A percentile compares a stretch with the other conserved stretches of the same genome.
phyloP scores from a whole-genome alignment of 2,113 vertebrate species.

The Hypocryptadius cinnamomeus region DNA sequence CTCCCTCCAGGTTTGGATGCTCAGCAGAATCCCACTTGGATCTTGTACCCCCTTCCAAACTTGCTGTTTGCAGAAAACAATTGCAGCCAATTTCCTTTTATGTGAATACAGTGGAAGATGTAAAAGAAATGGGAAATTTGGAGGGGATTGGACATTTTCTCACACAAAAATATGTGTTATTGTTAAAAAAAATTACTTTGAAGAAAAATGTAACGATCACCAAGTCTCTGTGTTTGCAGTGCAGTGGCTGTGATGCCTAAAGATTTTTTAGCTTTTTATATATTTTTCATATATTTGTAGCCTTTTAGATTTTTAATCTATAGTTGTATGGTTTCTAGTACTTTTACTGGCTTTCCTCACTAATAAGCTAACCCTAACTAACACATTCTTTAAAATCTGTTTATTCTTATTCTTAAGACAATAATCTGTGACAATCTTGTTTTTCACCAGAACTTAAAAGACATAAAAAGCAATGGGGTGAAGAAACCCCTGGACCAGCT shows the following conservation, averaged over 20 bases:
- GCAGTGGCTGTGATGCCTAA: neutral
- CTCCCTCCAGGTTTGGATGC: neutral
- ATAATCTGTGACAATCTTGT: neutral
- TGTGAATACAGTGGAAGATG: neutral
- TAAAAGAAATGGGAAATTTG: neutral
- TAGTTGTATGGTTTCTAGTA: neutral
- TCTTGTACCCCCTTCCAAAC: neutral
- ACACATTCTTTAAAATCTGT: neutral
- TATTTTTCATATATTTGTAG: neutral
- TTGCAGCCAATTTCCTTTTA: neutral
- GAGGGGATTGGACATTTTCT: neutral
- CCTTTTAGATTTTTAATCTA: neutral
- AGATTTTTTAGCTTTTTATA: neutral
- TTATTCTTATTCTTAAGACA: neutral
- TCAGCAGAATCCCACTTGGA: neutral
- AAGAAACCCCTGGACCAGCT: neutral
- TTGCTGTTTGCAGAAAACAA: neutral
- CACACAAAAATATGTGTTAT: neutral
- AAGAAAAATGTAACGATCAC: neutral
- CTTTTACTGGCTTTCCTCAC: neutral
- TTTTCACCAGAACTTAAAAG: neutral
- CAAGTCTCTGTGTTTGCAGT: neutral
- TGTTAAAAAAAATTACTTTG: neutral
- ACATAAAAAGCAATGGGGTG: neutral
- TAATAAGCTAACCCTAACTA: neutral